These are phyloP conservation scores for Cygnus buccinator DNA, from an alignment of 2,113 vertebrate species.

Conservation along the genomic window DNA sequence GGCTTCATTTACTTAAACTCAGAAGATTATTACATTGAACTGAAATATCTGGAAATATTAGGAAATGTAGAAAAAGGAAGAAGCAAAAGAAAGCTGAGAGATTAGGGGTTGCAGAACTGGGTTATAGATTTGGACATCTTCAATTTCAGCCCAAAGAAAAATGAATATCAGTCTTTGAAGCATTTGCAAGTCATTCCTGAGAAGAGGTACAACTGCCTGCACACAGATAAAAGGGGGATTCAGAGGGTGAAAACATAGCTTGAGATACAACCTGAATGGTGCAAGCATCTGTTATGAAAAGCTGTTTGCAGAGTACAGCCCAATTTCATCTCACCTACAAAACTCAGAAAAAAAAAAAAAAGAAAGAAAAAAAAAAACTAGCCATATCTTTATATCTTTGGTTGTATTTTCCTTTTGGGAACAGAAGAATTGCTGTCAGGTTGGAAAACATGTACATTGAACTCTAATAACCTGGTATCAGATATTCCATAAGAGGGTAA, in stretches of 20 bases:
- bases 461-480: neutral
- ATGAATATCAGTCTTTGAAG: neutral
- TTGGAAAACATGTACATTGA: neutral
- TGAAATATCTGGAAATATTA: neutral
- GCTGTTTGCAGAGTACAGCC: neutral
- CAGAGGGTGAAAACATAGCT: neutral
- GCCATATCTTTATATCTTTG: neutral
- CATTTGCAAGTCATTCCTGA: neutral
- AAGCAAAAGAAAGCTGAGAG: neutral
- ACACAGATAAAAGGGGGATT: neutral
- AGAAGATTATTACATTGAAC: neutral
- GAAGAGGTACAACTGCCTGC: neutral
- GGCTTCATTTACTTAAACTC: neutral
- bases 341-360: neutral
- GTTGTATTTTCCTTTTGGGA: neutral
- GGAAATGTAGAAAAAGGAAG: neutral
- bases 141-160: neutral
- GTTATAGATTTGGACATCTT: neutral
- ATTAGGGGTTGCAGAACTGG: rapidly evolving
- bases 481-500: neutral
- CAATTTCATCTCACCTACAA: neutral
- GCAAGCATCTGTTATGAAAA: neutral
- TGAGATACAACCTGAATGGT: neutral
- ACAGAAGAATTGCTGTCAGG: neutral
- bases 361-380: neutral